Evolutionary conservation across 2,797 vertebrate species (phyloP), one percentile per base, ranked within the genome.

Genomic region (Pangasius larnaudii): DNA sequence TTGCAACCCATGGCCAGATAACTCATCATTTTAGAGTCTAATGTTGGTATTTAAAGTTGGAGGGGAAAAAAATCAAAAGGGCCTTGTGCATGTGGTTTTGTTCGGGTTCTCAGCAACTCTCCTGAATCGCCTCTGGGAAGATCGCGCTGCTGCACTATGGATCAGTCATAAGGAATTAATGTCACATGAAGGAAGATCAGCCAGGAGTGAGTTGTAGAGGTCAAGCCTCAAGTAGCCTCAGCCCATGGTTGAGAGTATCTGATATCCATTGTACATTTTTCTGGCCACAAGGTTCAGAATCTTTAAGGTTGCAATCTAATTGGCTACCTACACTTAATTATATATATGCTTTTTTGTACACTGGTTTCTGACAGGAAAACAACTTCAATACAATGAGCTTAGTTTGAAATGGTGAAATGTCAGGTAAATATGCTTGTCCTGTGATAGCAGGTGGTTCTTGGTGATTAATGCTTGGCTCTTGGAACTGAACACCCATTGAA

Each of bases 151-250:
- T 33, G 42, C 63, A 22, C 39, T 67, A 33, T 51, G n/a, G 42
- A 11, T 83, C n/a, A 65, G n/a, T 83, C 81, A 67, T 22, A 65
- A 67, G 27, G 59, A 67, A 65, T 84, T 84, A 51, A 67, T 83
- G 61, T 67, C 42, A 67, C 61, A 11, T 83, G 78, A 65, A 65
- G 27, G 8, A 27, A n/a, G 39, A 83, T 24, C 53, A 63, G 59
- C 59, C 24, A n/a, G 24, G 33, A 42, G 33, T 84, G 81, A 84
- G 61, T 11, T 27, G 19, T 61, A 27, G 56, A 61, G 79, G 79
- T 59, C 33, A 61, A 42, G 61, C 27, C n/a, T 67, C 61, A 33
- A 49, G 18, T 13, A 30, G 16, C 39, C 14, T 19, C 0, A 65
- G 2, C 27, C 7, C 24, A n/a, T 65, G 59, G 59, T 59, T 82